Evolutionary conservation across 2,113 vertebrate species (phyloP).

Genomic region (Cichladusa arquata): DNA sequence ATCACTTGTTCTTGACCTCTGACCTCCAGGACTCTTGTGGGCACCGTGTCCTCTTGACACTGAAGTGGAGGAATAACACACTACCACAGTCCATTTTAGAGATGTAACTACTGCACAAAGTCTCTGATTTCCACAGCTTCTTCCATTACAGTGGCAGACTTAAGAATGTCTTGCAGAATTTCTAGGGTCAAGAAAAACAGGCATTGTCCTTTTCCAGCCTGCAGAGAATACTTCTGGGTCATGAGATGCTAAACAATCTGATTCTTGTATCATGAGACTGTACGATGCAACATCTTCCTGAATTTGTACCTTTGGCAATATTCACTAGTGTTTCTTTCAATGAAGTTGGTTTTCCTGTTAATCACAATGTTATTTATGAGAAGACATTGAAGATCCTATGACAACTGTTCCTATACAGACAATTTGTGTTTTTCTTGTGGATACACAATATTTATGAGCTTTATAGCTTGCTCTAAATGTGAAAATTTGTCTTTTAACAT

Average conservation of each 20-base stretch:
- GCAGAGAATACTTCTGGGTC: not conserved
- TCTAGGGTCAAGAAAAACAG: not conserved
- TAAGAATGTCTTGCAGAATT: not conserved
- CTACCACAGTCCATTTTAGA: not conserved
- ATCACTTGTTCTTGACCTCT: not conserved
- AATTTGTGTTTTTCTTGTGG: not conserved
- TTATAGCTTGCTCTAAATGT: not conserved
- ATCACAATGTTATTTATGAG: not conserved
- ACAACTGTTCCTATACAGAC: not conserved
- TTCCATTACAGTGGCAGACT: not conserved
- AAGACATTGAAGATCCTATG: not conserved
- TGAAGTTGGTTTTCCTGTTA: not conserved
- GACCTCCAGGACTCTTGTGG: not conserved
- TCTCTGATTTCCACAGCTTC: not conserved
- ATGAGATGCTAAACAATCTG: not conserved
- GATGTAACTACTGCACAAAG: not conserved
- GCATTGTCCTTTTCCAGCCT: not conserved
- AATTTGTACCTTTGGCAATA: conserved; percentile 1
- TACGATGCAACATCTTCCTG: not conserved
- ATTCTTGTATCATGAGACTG: not conserved
- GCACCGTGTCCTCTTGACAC: fast-evolving
- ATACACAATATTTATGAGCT: not conserved
- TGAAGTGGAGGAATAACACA: not conserved
- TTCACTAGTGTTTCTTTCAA: not conserved
- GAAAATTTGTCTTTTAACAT: not conserved